These are phyloP conservation scores for Electrophaes corylata DNA, from an alignment of 2,888 invertebrate species.

Conservation along the genomic window DNA sequence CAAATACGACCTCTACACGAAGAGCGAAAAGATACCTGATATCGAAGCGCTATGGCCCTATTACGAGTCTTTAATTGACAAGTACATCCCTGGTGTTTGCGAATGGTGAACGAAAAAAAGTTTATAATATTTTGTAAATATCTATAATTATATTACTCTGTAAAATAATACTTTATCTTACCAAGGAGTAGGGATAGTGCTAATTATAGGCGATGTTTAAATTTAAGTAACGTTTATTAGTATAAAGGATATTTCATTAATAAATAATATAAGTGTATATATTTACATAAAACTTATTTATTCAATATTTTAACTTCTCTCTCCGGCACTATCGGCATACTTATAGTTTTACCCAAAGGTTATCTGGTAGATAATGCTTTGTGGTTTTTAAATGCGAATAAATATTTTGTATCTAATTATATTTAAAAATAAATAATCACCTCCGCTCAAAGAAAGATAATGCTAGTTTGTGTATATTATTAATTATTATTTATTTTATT, in stretches of 20 bases:
- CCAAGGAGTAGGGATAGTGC: too few relatives aligned
- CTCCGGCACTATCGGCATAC: too few relatives aligned
- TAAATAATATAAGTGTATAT: too few relatives aligned
- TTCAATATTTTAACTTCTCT: too few relatives aligned
- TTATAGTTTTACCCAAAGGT: too few relatives aligned
- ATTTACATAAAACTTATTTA: too few relatives aligned
- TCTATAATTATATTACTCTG: not conserved
- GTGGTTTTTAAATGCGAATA: not conserved
- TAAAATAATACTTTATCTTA: too few relatives aligned
- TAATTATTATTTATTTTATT: not conserved
- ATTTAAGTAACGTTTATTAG: too few relatives aligned
- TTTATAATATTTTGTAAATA: not conserved
- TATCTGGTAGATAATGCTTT: not conserved
- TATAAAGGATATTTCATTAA: too few relatives aligned
- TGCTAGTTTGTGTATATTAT: not conserved
- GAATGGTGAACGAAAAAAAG: slow-evolving; percentile 84
- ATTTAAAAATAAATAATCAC: too few relatives aligned
- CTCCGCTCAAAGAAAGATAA: not conserved
- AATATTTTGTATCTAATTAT: too few relatives aligned
- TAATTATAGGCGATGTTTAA: too few relatives aligned
- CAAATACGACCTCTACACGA: slow-evolving; percentile 89
- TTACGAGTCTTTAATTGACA: slow-evolving; percentile 94
- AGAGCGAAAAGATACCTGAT: slow-evolving; percentile 89
- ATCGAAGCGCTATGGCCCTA: slow-evolving; percentile 95
- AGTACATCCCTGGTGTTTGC: slow-evolving; percentile 94